Percentiles rank a stretch among this genome's conserved stretches.
Evolutionary conservation across 2,113 vertebrate species (phyloP).

Genomic region (Prinia subflava): DNA sequence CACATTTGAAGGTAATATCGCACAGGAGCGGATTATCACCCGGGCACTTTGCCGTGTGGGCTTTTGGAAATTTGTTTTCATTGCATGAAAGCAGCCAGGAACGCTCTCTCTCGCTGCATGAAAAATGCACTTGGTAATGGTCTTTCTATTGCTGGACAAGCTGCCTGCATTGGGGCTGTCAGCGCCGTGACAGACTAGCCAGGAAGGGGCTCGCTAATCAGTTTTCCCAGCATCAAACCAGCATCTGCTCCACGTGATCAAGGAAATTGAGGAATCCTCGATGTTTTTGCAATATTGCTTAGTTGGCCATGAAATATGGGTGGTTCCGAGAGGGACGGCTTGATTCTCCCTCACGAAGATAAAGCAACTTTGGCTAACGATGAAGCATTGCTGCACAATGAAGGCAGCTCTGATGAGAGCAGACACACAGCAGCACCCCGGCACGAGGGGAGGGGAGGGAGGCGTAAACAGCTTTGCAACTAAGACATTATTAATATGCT

Average conservation of each 20-base stretch:
- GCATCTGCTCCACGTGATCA: not conserved
- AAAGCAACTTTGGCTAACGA: slow-evolving; percentile 50
- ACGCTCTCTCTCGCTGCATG: not conserved
- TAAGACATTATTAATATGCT: slow-evolving; percentile 58
- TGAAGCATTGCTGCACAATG: slow-evolving; percentile 19
- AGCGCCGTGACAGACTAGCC: not conserved
- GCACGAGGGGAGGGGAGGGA: slow-evolving; percentile 51
- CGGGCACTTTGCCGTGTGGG: not conserved
- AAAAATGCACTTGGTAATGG: slow-evolving; percentile 37
- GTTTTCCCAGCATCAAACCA: slow-evolving; percentile 44
- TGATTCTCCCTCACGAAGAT: slow-evolving; percentile 34
- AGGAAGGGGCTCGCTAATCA: slow-evolving; percentile 40
- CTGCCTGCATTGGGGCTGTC: not conserved
- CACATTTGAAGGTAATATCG: not conserved
- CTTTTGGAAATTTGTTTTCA: slow-evolving; percentile 20
- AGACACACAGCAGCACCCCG: slow-evolving; percentile 16
- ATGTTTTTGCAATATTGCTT: slow-evolving; percentile 52
- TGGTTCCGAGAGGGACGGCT: slow-evolving; percentile 26
- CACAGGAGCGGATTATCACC: slow-evolving; percentile 18
- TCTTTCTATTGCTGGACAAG: slow-evolving; percentile 39
- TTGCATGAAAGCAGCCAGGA: not conserved
- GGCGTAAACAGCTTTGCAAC: slow-evolving; percentile 53
- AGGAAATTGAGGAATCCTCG: slow-evolving; percentile 55
- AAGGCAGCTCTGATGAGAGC: slow-evolving; percentile 22
- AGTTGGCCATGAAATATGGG: slow-evolving; percentile 63